These are phyloP conservation scores for Nibea coibor DNA, from an alignment of 2,113 vertebrate genomes.

Conservation along the genomic window DNA sequence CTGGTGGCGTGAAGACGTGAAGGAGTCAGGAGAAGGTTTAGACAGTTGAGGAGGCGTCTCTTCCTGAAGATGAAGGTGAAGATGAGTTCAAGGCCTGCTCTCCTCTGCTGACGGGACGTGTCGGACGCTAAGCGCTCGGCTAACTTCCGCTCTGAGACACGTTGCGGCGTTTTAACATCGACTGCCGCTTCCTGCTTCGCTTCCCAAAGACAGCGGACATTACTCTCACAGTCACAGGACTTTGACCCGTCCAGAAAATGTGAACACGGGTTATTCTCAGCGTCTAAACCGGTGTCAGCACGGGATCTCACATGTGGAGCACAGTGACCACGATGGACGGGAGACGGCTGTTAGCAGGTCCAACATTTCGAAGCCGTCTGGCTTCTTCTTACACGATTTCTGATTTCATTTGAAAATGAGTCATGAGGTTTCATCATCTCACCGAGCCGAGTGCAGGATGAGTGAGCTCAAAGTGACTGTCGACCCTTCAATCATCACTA, in stretches of 20 bases:
- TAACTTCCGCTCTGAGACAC: too few relatives aligned
- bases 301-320: too few relatives aligned
- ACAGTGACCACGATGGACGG: too few relatives aligned
- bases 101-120: not conserved
- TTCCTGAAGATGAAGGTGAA: too few relatives aligned
- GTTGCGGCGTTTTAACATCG: not conserved
- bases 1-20: too few relatives aligned
- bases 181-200: not conserved
- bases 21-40: too few relatives aligned
- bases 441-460: not conserved
- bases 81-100: too few relatives aligned
- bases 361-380: not conserved
- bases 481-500: constrained; percentile 8
- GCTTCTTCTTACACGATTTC: not conserved
- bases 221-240: not conserved
- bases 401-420: not conserved
- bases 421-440: not conserved
- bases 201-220: not conserved
- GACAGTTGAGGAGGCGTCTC: too few relatives aligned
- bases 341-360: too few relatives aligned
- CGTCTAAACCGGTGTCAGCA: not conserved
- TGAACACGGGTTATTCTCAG: not conserved
- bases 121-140: too few relatives aligned
- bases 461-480: constrained; percentile 1
- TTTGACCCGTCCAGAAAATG: not conserved